Percentiles rank a stretch among this genome's conserved stretches.
These are phyloP conservation scores for Cyclophora punctaria DNA, from an alignment of 2,888 invertebrate species.

Conservation along the genomic window DNA sequence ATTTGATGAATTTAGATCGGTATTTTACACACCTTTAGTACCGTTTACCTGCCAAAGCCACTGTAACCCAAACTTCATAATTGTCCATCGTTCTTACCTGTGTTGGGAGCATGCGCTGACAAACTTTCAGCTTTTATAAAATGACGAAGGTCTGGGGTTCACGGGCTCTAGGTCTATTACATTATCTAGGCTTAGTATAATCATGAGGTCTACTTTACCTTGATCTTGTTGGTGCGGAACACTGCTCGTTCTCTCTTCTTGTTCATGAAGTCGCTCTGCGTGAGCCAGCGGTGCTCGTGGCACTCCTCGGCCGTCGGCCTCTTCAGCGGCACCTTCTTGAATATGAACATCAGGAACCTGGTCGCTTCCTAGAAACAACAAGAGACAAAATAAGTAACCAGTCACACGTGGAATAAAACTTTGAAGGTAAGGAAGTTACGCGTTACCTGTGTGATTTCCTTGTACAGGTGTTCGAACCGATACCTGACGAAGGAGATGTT, in stretches of 20 bases:
- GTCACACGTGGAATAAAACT: not conserved
- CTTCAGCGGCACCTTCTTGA: conserved; percentile 96
- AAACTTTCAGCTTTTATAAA: no score
- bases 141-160: no score
- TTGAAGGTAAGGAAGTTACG: not conserved
- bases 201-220: conserved; percentile 60
- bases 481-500: conserved; percentile 93
- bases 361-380: conserved; percentile 49
- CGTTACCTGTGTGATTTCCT: conserved; percentile 89
- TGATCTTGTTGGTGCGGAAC: conserved; percentile 88
- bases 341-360: conserved; percentile 94
- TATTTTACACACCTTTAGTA: no score
- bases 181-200: no score
- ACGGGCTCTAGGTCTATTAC: no score
- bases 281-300: conserved; percentile 96
- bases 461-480: conserved; percentile 94
- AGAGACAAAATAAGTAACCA: not conserved
- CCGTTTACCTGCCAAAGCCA: no score
- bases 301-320: conserved; percentile 96
- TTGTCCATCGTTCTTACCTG: no score
- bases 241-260: conserved; percentile 91
- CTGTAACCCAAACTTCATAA: no score
- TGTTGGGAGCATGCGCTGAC: no score
- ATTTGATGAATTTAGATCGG: no score
- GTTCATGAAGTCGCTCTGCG: conserved; percentile 93